Conservation (phyloP, 2,888 invertebrate species). For the Plusia festucae region DNA sequence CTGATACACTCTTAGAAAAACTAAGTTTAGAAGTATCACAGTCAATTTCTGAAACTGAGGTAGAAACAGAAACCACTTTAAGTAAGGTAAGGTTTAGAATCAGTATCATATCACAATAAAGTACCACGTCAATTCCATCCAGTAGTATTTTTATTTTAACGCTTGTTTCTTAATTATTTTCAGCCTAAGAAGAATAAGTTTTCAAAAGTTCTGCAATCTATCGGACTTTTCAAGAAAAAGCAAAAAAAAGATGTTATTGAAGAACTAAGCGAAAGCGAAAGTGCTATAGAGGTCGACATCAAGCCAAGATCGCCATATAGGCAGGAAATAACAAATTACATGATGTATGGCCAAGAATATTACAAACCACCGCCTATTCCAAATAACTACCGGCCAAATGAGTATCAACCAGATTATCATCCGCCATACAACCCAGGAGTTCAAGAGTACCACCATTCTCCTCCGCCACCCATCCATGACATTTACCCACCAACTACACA, state of each 20-base stretch:
- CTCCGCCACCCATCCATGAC: slow-evolving; percentile 33
- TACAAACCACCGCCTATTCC: slow-evolving; percentile 67
- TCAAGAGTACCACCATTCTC: slow-evolving; percentile 32
- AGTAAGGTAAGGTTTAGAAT: slow-evolving; percentile 46
- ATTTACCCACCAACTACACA: slow-evolving; percentile 31
- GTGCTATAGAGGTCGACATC: slow-evolving; percentile 65
- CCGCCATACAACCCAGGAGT: slow-evolving; percentile 54
- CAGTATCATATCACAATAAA: too few relatives aligned
- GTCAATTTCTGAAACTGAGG: slow-evolving; percentile 68
- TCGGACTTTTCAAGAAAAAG: slow-evolving; percentile 75
- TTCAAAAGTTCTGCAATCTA: slow-evolving; percentile 69
- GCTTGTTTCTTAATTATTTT: slow-evolving; percentile 47
- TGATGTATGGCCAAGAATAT: slow-evolving; percentile 76
- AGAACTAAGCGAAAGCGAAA: slow-evolving; percentile 76
- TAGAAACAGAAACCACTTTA: slow-evolving; percentile 60
- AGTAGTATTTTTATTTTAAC: neutral
- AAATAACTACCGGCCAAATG: slow-evolving; percentile 45
- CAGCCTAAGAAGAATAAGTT: slow-evolving; percentile 73
- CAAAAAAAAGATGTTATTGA: slow-evolving; percentile 74
- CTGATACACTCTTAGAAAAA: slow-evolving; percentile 79
- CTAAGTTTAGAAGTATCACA: slow-evolving; percentile 72
- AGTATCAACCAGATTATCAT: slow-evolving; percentile 51
- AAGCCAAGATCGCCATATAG: slow-evolving; percentile 67
- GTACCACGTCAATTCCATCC: too few relatives aligned
- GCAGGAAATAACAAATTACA: slow-evolving; percentile 76